phyloP scores from a whole-genome alignment of 1,140 invertebrate genomes.

The Cotesia vestalis region DNA sequence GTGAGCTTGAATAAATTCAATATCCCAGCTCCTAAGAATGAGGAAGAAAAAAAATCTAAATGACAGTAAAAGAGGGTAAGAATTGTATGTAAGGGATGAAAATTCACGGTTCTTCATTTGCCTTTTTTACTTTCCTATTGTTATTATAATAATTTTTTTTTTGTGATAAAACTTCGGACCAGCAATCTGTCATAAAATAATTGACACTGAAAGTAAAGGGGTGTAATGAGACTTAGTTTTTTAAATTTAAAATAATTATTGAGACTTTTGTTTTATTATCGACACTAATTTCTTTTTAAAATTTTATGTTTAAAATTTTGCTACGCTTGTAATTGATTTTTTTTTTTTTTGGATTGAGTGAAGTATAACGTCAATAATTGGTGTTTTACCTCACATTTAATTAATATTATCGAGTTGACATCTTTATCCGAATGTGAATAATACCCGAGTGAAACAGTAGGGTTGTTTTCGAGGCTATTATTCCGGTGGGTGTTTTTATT shows the following conservation, averaged over 20 bases:
- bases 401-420: too few relatives aligned
- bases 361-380: too few relatives aligned
- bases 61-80: background rate
- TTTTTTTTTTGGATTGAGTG: too few relatives aligned
- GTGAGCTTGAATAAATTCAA: conserved; percentile 61
- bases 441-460: conserved; percentile 1
- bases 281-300: too few relatives aligned
- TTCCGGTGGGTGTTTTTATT: conserved; percentile 8
- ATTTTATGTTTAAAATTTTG: too few relatives aligned
- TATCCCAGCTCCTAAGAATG: conserved; percentile 49
- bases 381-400: too few relatives aligned
- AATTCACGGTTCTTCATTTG: conserved; percentile 24
- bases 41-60: conserved; percentile 8
- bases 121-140: conserved; percentile 18
- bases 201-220: conserved; percentile 6
- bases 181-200: conserved; percentile 26
- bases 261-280: too few relatives aligned
- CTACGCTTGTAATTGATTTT: too few relatives aligned
- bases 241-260: too few relatives aligned
- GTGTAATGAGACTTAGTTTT: too few relatives aligned
- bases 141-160: too few relatives aligned
- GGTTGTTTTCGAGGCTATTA: conserved; percentile 26
- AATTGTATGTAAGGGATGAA: conserved; percentile 20
- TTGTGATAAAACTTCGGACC: too few relatives aligned
- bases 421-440: conserved; percentile 22